Base-by-base conservation (phyloP, 2,888 invertebrate species). In the Ferrisia virgata region DNA sequence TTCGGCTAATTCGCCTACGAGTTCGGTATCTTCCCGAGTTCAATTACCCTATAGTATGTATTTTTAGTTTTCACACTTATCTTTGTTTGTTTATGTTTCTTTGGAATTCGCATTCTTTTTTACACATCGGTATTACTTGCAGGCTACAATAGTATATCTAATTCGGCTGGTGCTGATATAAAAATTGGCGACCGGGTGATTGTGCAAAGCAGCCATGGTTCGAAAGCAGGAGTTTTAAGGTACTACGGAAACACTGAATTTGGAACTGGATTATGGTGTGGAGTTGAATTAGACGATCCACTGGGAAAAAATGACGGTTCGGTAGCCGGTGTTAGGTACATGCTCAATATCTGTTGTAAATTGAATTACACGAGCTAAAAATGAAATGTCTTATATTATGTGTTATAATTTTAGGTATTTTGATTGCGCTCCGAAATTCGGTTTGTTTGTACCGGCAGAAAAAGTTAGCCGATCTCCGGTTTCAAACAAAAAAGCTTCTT, bases 271-370 rank as follows among this genome's bases (percentile, higher is more conserved):
- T 93, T 96, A 87, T 98, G 98, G 98, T 97, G 95, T 86, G 98
- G 98, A 31, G 94, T 99, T 25, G 97, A 98, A 89, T 91, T 99
- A 86, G 97, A 98, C 88, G 96, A 97, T 86, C 93, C 96, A 0
- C 90, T 94, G 85, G 99, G 99, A 83, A 98, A 98, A 90, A 98
- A 99, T 89, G 97, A 99, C 88, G 98, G 99, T 85, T 93, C 95
- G 80, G 96, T 98, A 40, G 95, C 93, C 86, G 97, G 96, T 84
- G 94, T 93, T 89, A 94, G 96, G 96, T 98, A n/a, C 39, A 43
- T 43, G 8, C 22, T 9, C 1, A 18, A 9, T 22, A 9, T 22
- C 2, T 4, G 0, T n/a, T 33, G 76, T 9, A 36, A 36, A 2
- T 1, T 22, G 9, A 64, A 22, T n/a, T n/a, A n/a, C n/a, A n/a